Evolutionary conservation across 1,140 invertebrate species (phyloP).

Genomic region (Trypoxylus dichotomus): DNA sequence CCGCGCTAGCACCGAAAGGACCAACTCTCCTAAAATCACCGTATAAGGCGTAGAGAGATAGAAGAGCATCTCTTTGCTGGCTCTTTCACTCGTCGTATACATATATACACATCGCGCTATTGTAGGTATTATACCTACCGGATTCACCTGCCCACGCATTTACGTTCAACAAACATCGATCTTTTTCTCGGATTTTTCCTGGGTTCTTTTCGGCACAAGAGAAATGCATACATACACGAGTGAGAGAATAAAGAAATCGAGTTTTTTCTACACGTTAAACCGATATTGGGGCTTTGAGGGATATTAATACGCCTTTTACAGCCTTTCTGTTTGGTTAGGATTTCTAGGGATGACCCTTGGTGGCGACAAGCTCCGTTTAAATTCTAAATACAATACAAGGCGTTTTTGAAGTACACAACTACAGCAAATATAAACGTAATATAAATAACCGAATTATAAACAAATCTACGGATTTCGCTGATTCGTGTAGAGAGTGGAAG

Average conservation of each 20-base stretch:
- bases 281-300: slow-evolving; percentile 10
- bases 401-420: too few species aligned
- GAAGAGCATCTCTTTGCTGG: background rate
- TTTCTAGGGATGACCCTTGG: background rate
- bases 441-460: too few species aligned
- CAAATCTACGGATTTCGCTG: too few species aligned
- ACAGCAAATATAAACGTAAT: too few species aligned
- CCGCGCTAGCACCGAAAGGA: slow-evolving; percentile 8
- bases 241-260: background rate
- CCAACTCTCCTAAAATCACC: slow-evolving; percentile 1
- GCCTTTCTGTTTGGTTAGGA: slow-evolving; percentile 11
- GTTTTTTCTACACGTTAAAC: slow-evolving; percentile 13
- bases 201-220: background rate
- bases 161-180: slow-evolving; percentile 1
- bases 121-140: slow-evolving; percentile 10
- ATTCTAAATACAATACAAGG: too few species aligned
- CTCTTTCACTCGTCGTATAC: background rate
- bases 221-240: background rate
- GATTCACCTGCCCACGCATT: slow-evolving; percentile 20
- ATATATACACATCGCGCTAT: background rate
- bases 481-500: too few species aligned
- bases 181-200: background rate
- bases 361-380: background rate
- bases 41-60: background rate
- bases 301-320: slow-evolving; percentile 21